These are phyloP conservation scores for Sepioteuthis lessoniana DNA, from an alignment of 2,888 invertebrate species.

Conservation along the genomic window DNA sequence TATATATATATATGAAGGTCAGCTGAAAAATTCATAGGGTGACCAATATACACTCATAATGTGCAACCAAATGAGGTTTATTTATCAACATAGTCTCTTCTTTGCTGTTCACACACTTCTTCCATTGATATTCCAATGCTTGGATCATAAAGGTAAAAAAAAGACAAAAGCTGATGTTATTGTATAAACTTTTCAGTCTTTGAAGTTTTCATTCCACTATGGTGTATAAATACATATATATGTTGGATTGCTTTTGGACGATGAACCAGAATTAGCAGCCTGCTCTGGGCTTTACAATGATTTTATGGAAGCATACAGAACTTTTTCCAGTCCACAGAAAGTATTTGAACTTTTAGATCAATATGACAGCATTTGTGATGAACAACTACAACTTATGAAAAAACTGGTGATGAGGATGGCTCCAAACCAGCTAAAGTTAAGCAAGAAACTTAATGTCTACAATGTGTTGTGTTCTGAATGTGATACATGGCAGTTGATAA, in stretches of 20 bases:
- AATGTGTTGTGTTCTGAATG: conserved; percentile 84
- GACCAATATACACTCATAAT: no score
- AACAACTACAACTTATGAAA: conserved; percentile 79
- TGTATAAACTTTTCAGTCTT: no score
- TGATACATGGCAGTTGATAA: conserved; percentile 90
- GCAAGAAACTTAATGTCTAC: conserved; percentile 63
- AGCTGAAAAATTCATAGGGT: no score
- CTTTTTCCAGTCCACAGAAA: conserved; percentile 73
- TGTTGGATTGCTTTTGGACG: conserved; percentile 65
- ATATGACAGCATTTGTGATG: conserved; percentile 81
- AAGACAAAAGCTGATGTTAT: no score
- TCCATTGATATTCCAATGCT: no score
- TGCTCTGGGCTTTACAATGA: conserved; percentile 64
- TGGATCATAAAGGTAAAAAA: no score
- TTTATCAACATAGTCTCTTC: no score
- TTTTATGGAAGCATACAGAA: conserved; percentile 61
- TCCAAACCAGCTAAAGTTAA: conserved; percentile 66
- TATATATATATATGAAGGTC: no score
- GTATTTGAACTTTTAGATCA: conserved; percentile 80
- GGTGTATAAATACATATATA: no score
- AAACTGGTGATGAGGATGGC: conserved; percentile 74
- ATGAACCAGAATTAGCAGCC: conserved; percentile 68
- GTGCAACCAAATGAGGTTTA: no score
- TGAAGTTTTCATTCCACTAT: no score
- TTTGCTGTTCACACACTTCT: no score